Evolutionary conservation across 1,140 invertebrate genomes (phyloP), one percentile per base, ranked within the genome.

Genomic region (Venustaconcha ellipsiformis): DNA sequence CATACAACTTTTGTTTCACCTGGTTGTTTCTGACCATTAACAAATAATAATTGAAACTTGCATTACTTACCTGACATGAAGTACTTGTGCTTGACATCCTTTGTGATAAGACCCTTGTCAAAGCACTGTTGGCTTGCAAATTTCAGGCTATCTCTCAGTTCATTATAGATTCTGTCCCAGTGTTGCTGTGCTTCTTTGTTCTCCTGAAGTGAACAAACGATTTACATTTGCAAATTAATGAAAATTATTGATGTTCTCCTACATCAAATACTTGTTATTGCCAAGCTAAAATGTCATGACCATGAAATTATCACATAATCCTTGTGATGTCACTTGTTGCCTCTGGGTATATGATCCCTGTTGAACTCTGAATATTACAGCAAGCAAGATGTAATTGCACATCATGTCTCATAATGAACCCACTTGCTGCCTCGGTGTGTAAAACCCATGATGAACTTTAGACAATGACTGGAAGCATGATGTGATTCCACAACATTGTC

Each of bases 41-140:
- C 30, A 37, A 37, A 8, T 8, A 48, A 48, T 48, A 48, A 48
- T 48, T 48, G 18, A 55, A 56, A n/a, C 26, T 30, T 30, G 2
- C n/a, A 37, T 48, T 20, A 59, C 57, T 68, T 79, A 86, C 84
- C 84, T 73, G 83, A 85, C 82, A 85, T 84, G 20, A 83, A 82
- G 23, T 85, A 85, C 76, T 85, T 81, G 60, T 84, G 83, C 57
- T 79, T 80, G 14, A 76, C 76, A 14, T 82, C 79, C n/a, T 74
- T 78, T 14, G 67, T 73, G 8, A 87, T 65, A 59, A 70, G 73
- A 8, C 79, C 75, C 20, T 85, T 73, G 64, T 80, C 76, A 65
- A 73, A 67, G 78, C 82, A 85, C 15, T 76, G 73, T 55, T 86
- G 72, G 67, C 79, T 82, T 5, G 84, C 79, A 18, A 72, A 30